These are phyloP conservation scores for Drosophila bocki DNA, from an alignment of 1,140 invertebrate species.

Conservation along the genomic window DNA sequence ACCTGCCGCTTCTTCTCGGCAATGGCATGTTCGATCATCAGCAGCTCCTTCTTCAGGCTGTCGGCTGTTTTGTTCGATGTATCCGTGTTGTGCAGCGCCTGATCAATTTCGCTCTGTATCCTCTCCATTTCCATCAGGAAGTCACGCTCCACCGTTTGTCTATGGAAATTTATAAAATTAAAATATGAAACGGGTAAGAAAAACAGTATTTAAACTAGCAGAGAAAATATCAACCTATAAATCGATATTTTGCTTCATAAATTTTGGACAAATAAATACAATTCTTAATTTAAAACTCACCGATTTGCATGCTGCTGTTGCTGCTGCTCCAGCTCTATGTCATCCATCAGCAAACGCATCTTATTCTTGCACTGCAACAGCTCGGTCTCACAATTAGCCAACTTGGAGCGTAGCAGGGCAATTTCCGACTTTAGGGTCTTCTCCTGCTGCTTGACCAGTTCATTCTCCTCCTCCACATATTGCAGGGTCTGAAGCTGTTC, in stretches of 20 bases:
- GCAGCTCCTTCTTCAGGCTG: conserved; percentile 91
- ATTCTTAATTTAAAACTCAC: conserved; percentile 24
- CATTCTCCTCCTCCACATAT: conserved; percentile 94
- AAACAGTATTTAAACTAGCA: background rate
- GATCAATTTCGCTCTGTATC: conserved; percentile 92
- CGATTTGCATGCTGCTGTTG: conserved; percentile 81
- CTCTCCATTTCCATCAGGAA: conserved; percentile 92
- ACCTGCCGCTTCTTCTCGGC: conserved; percentile 94
- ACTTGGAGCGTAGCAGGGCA: conserved; percentile 91
- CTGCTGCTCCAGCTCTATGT: conserved; percentile 86
- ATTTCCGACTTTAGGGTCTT: conserved; percentile 94
- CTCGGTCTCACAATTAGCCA: conserved; percentile 95
- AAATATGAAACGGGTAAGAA: background rate
- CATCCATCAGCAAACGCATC: conserved; percentile 90
- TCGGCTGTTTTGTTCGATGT: conserved; percentile 92
- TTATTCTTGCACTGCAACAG: conserved; percentile 95
- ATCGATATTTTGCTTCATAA: too few species aligned
- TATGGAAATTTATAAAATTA: conserved; percentile 38
- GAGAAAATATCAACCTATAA: background rate
- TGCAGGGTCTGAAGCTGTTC: conserved; percentile 92
- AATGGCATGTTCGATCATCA: conserved; percentile 91
- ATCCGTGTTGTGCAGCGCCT: conserved; percentile 92
- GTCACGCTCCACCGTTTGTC: conserved; percentile 90
- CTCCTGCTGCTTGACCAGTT: conserved; percentile 94
- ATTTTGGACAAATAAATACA: too few species aligned